Evolutionary conservation across 2,888 invertebrate genomes (phyloP), one percentile per base, ranked within the genome.

Genomic region (Mermis nigrescens): DNA sequence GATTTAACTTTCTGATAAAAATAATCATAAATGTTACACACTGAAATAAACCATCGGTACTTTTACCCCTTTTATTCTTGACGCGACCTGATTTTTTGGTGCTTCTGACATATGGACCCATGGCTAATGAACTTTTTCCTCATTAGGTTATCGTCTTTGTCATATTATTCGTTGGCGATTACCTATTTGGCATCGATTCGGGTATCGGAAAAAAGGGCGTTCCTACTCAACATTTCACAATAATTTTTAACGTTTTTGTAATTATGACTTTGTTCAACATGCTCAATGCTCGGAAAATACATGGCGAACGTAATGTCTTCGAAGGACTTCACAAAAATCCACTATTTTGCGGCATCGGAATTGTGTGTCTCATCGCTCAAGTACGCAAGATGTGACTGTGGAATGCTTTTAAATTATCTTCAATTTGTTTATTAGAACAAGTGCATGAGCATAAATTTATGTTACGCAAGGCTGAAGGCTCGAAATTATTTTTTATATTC

Each of bases 191-290:
- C 79, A 92, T 98, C 77, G 89, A 90, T 66, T 84, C 85, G 61
- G 95, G 94, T 32, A 53, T 27, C 12, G 12, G 24, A 12, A 27
- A 29, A 22, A 27, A 62, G 69, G 77, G 84, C 59, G 84, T 84
- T 64, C 90, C 54, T 28, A 29, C 68, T 1, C 85, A 89, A 77
- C 98, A 98, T 79, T 98, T 95, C 79, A 99, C 98, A 59, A 86
- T 98, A 74, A 94, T 98, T 74, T 99, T 99, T 81, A 98, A 99
- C 79, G 86, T 94, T 31, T 98, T 98, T 79, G 98, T 98, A 65
- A 88, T 99, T 90, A 99, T 98, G 98, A 98, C 98, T 19, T 80
- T 98, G 65, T 98, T 95, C 80, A 98, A 99, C 80, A 98, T 98
- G 80, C 89, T 98, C 76, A 98, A 99, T 79, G 94, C 95, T 65